These are phyloP conservation scores for Trachelus tabidus DNA, from an alignment of 2,888 invertebrate species.

Conservation along the genomic window DNA sequence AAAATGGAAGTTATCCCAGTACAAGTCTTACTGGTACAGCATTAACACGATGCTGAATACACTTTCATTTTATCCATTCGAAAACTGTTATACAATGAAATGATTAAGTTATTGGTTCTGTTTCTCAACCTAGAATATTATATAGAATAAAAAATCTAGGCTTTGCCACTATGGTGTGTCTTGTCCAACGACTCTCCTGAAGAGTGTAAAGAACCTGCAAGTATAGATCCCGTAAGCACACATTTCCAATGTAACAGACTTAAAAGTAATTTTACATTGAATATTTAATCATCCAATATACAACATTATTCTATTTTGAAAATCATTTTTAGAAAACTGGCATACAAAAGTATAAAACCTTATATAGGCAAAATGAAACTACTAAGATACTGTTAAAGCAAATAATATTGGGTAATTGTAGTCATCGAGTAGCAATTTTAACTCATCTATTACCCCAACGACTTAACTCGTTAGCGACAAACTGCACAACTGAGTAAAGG, in stretches of 20 bases:
- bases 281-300: not conserved
- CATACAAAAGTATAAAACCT: not conserved
- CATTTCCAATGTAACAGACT: not conserved
- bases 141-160: slow-evolving; percentile 41
- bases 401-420: not conserved
- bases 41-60: not conserved
- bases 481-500: not conserved
- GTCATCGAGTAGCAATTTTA: not conserved
- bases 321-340: not conserved
- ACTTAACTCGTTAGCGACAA: not conserved
- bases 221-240: not conserved
- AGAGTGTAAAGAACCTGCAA: slow-evolving; percentile 63
- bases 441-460: not conserved
- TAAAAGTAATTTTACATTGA: not conserved
- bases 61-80: not conserved
- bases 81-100: slow-evolving; percentile 9
- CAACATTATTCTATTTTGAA: not conserved
- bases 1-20: not conserved
- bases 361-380: not conserved
- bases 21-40: not conserved
- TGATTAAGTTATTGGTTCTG: slow-evolving; percentile 6
- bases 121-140: slow-evolving; percentile 12
- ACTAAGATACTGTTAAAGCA: not conserved
- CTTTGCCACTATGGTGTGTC: slow-evolving; percentile 58
- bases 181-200: slow-evolving; percentile 63